Conservation (phyloP, 2,797 vertebrate species). For the Karalla daura region DNA sequence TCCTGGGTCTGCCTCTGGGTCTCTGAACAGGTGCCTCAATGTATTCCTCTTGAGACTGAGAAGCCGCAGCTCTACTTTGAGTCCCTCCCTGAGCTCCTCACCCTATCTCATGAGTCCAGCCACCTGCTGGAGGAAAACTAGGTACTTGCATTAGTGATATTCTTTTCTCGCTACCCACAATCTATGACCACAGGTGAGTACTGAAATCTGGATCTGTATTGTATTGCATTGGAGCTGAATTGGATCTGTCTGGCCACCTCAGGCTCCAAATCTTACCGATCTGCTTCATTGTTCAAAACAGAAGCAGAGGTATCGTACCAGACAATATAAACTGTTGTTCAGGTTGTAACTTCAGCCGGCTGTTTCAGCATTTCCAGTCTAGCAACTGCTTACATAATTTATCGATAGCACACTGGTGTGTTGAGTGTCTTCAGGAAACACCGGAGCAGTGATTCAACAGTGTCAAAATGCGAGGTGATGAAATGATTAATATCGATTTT, state of each 20-base stretch:
- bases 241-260: not conserved
- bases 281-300: not conserved
- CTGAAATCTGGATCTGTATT: no score
- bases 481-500: constrained; percentile 52
- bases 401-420: constrained; percentile 15
- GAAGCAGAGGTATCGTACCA: constrained; percentile 6
- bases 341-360: not conserved
- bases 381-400: constrained; percentile 41
- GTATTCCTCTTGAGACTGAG: no score
- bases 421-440: constrained; percentile 21
- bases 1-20: no score
- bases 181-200: no score
- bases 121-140: no score
- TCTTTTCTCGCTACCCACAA: no score
- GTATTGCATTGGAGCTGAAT: constrained; percentile 1
- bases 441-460: constrained; percentile 19
- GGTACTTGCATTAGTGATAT: no score
- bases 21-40: no score
- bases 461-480: constrained; percentile 34
- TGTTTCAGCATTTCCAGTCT: constrained; percentile 19
- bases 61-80: no score
- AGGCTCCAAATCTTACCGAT: not conserved
- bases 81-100: no score
- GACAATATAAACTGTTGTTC: constrained; percentile 7
- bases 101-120: no score